A percentile compares a stretch with the other conserved stretches of the same genome.
These are phyloP conservation scores for Drosophila mimetica DNA, from an alignment of 2,888 invertebrate genomes.

Conservation along the genomic window DNA sequence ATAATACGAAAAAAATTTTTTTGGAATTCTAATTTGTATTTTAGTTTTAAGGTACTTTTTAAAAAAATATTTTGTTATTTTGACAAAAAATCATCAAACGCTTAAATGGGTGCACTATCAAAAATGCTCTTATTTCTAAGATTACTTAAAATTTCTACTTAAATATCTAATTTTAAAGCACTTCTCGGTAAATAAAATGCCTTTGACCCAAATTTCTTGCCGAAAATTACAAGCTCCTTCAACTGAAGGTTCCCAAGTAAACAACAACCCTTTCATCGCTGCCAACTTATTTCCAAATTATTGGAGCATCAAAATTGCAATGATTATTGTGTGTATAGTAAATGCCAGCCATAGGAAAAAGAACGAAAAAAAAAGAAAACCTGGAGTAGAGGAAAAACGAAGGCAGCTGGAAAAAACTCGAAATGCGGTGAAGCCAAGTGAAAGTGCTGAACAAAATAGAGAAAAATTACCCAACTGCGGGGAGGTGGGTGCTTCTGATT, in stretches of 20 bases:
- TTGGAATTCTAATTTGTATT: no score
- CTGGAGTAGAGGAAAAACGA: constrained; percentile 16
- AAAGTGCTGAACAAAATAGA: constrained; percentile 63
- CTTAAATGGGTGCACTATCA: no score
- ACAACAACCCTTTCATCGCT: constrained; percentile 55
- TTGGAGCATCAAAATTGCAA: constrained; percentile 80
- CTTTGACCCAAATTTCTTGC: constrained; percentile 41
- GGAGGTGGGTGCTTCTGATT: constrained; percentile 12
- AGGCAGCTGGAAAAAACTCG: constrained; percentile 29
- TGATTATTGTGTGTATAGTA: constrained; percentile 72
- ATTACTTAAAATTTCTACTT: not conserved
- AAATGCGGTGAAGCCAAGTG: constrained; percentile 60
- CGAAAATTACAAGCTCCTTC: constrained; percentile 45
- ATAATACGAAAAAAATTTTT: no score
- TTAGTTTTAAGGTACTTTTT: no score
- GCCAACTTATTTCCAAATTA: constrained; percentile 70
- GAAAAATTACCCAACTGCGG: constrained; percentile 58
- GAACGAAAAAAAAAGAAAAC: constrained; percentile 6
- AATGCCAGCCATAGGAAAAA: constrained; percentile 15
- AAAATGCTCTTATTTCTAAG: no score
- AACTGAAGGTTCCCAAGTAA: constrained; percentile 48
- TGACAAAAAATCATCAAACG: no score
- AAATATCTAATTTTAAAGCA: constrained; percentile 2
- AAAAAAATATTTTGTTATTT: no score
- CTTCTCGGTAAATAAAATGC: constrained; percentile 12